Base-by-base conservation (phyloP, 37 sponge, comb jelly and placozoan species). In the Beroe ovata region DNA sequence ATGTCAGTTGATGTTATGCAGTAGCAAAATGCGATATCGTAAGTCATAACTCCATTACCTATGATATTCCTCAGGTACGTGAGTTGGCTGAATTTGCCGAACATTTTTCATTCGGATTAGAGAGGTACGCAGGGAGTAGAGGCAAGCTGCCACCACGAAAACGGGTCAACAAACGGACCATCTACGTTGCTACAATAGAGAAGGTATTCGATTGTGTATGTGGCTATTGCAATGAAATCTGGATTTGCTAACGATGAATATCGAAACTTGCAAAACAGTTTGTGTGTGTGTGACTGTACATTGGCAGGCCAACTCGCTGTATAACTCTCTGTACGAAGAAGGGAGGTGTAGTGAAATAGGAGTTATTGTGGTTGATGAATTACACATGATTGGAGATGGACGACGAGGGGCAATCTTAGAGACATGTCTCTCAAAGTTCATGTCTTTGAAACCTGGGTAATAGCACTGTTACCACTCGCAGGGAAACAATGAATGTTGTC, bases 331-430 rank as follows among this genome's bases (percentile, higher is more conserved):
- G 89, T 90, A 92, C 39, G 97, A 95, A 71, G 89, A 39, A 34
- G 90, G 88, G 41, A 60, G 93, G 34, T 25, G 95, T 41, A 28
- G 54, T 37, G 90, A 90, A 0, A 25, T 97, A 37, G 97, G 97
- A 29, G 61, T 97, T 64, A 92, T 92, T n/a, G 93, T 97, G 8
- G 90, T 95, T 8, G 97, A 97, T 88, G 97, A 89, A 93, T 91
- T 97, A 14, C 97, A 97, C 91, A 97, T 97, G 97, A 26, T 97
- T 8, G 97, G 97, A 0, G 97, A 94, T 88, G 96, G 93, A 33
- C 90, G 92, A 28, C 60, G 97, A 19, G 97, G 97, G 3, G 97
- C 97, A 14, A 92, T 92, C 16, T 90, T 97, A 63, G 97, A 97
- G 88, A 29, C 89, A 0, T 97, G 95, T 90, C 90, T 97, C 29